phyloP scores from a whole-genome alignment of 2,113 vertebrate genomes.

The Hydrochoerus hydrochaeris region DNA sequence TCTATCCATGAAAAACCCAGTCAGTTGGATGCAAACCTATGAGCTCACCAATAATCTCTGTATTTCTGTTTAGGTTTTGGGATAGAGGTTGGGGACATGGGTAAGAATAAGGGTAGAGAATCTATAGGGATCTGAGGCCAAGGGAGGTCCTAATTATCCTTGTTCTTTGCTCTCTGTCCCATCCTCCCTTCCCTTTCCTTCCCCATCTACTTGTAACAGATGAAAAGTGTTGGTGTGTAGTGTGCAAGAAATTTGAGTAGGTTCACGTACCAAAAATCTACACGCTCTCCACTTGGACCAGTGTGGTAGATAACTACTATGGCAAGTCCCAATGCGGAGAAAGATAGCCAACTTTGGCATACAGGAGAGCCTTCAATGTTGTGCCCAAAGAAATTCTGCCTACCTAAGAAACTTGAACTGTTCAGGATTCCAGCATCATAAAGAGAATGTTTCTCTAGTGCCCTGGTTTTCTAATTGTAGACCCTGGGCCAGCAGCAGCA shows the following conservation, averaged over 20 bases:
- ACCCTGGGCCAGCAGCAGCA: not conserved
- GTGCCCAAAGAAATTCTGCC: not conserved
- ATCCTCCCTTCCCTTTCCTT: not conserved
- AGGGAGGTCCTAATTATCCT: not conserved
- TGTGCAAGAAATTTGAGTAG: not conserved
- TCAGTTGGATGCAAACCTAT: not conserved
- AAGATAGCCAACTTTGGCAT: not conserved
- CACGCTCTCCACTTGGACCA: not conserved
- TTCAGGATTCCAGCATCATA: not conserved
- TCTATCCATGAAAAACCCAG: not conserved
- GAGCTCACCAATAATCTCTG: not conserved
- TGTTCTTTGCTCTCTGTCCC: not conserved
- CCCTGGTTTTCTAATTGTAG: not conserved
- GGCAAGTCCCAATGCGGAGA: not conserved
- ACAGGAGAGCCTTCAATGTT: not conserved
- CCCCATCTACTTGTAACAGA: not conserved
- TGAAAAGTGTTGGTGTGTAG: not conserved
- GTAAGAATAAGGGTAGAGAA: not conserved
- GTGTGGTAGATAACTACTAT: not conserved
- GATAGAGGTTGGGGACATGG: not conserved
- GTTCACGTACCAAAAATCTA: not conserved
- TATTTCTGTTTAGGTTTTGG: not conserved
- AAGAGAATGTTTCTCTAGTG: not conserved
- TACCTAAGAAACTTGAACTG: not conserved
- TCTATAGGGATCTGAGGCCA: not conserved